A percentile compares a stretch with the other conserved stretches of the same genome.
These are phyloP conservation scores for Antennarius striatus DNA, from an alignment of 2,113 vertebrate species.

Conservation along the genomic window DNA sequence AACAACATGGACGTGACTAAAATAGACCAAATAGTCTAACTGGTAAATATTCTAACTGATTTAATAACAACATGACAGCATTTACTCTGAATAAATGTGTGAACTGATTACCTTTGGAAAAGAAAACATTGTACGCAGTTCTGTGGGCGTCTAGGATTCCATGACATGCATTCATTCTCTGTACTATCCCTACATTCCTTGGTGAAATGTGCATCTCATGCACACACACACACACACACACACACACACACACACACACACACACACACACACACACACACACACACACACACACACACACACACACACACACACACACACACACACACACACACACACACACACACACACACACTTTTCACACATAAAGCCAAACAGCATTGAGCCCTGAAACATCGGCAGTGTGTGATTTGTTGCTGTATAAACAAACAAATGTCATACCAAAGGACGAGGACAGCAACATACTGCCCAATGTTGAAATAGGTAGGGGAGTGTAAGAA, in stretches of 20 bases:
- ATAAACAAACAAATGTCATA: conserved; percentile 71
- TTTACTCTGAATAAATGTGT: conserved; percentile 64
- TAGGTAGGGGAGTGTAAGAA: too few species aligned
- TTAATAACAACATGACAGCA: conserved; percentile 6
- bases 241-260: conserved; percentile 38
- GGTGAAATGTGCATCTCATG: conserved; percentile 16
- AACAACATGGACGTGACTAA: too few species aligned
- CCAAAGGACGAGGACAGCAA: conserved; percentile 33
- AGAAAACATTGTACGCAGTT: conserved; percentile 66
- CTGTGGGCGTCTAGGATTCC: conserved; percentile 68
- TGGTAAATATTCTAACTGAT: too few species aligned
- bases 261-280: conserved; percentile 24
- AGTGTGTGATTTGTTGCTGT: conserved; percentile 56
- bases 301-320: conserved; percentile 41
- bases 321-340: conserved; percentile 22
- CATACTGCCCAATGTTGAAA: too few species aligned
- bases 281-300: conserved; percentile 1
- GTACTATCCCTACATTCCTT: background rate
- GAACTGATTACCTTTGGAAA: conserved; percentile 74
- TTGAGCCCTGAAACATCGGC: conserved; percentile 48
- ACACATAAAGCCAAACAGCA: conserved; percentile 32
- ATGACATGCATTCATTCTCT: conserved; percentile 71
- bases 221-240: background rate
- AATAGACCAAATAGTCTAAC: too few species aligned
- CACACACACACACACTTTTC: conserved; percentile 20